Evolutionary conservation across 1,140 invertebrate species (phyloP), one percentile per base, ranked within the genome.

Genomic region (Probaryconus sp.): DNA sequence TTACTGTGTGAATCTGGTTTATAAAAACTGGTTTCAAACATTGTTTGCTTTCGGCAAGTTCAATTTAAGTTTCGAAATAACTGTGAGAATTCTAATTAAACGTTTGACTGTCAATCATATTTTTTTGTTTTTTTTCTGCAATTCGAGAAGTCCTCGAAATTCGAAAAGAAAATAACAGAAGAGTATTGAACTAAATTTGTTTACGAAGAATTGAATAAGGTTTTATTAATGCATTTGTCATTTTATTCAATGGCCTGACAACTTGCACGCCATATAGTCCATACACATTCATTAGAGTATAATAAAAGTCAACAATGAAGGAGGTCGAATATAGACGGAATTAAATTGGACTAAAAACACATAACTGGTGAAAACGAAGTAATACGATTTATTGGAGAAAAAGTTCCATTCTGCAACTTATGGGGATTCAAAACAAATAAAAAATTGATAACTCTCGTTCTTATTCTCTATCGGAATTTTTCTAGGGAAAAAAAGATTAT

Each of bases 251-350:
- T 38, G 17, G 26, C 51, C 28, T 45, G 38, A 30, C 28, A 58
- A 58, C 16, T 18, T 5, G 30, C 10, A 35, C 18, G 10, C 53
- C 38, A 58, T 45, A 58, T 35, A 45, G 53, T 58, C 30, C 20
- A 58, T 26, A 35, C 30, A 45, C 28, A 45, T 58, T 45, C 40
- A 58, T 58, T 30, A 4, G 2, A 35, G 18, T 35, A 58, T 42
- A 45, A 58, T 58, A 45, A 58, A 45, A 58, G 53, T 58, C 53
- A 58, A 58, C 53, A 24, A 28, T 18, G 13, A 45, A 45, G 28
- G 5, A 26, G 26, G 28, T 31, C 28, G 38, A 45, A 45, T 43
- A 26, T 45, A 35, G 26, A 35, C 30, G 7, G 28, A 45, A 58
- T 43, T 33, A 58, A 45, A 58, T 35, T 35, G 28, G 26, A 40